A percentile compares a stretch with the other conserved stretches of the same genome.
phyloP scores from a whole-genome alignment of 2,113 vertebrate species.

The Hiodon tergisus region DNA sequence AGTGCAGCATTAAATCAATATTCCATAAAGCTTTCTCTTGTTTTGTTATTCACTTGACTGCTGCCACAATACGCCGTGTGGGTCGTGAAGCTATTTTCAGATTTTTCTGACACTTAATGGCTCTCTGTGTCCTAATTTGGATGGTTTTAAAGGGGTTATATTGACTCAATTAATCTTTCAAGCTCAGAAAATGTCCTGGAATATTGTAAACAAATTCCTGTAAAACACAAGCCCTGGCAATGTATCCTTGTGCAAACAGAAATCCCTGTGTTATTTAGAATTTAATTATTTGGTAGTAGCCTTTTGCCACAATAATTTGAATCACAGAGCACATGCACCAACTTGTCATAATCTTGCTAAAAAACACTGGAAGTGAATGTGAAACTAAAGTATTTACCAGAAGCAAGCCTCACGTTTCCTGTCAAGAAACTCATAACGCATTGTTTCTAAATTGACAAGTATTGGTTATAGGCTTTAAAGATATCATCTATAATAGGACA shows the following conservation, averaged over 20 bases:
- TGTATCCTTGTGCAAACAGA: no score
- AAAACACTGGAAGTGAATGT: conserved; percentile 40
- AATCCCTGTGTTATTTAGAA: not conserved
- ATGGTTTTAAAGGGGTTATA: conserved; percentile 52
- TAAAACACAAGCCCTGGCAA: no score
- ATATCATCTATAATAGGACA: conserved; percentile 26
- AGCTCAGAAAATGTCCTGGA: conserved; percentile 17
- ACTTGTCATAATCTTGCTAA: conserved; percentile 36
- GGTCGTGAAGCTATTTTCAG: conserved; percentile 58
- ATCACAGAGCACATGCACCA: conserved; percentile 6
- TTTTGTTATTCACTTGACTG: conserved; percentile 83
- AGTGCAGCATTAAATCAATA: conserved; percentile 92
- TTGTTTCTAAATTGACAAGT: conserved; percentile 27
- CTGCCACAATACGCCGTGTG: conserved; percentile 75
- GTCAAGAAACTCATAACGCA: conserved; percentile 46
- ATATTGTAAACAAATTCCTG: not conserved
- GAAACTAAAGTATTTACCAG: conserved; percentile 52
- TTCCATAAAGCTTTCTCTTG: conserved; percentile 80
- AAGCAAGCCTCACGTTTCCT: conserved; percentile 56
- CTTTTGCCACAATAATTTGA: not conserved
- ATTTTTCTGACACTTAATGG: conserved; percentile 64
- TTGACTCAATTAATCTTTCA: conserved; percentile 37
- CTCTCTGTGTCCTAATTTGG: conserved; percentile 53
- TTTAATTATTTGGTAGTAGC: not conserved
- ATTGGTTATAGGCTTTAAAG: not conserved